Conservation (phyloP, 2,113 vertebrate genomes). For the Colinus virginianus region DNA sequence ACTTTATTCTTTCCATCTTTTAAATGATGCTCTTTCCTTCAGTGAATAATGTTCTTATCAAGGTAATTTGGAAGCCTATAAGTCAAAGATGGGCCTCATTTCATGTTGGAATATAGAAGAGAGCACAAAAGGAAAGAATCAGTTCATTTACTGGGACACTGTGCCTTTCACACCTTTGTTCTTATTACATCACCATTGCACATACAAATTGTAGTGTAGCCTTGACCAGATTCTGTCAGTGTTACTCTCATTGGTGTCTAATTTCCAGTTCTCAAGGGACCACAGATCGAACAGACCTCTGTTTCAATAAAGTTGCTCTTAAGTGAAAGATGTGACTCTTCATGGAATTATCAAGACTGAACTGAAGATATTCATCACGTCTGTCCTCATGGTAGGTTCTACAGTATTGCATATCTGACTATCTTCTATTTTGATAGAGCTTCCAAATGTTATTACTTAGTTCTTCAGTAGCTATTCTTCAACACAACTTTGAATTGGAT, state of each 20-base stretch:
- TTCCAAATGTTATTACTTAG: neutral
- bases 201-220: neutral
- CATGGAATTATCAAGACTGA: neutral
- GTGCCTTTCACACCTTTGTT: neutral
- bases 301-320: neutral
- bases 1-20: neutral
- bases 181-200: neutral
- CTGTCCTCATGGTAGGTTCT: neutral
- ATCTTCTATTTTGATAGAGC: neutral
- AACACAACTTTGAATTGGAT: neutral
- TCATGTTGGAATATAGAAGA: neutral
- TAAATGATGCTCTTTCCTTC: neutral
- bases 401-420: neutral
- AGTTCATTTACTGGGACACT: neutral
- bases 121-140: neutral
- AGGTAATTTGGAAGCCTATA: neutral
- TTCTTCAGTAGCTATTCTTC: neutral
- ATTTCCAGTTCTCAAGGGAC: neutral
- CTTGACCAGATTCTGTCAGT: neutral
- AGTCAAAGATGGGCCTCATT: neutral
- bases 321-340: neutral
- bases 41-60: neutral
- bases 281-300: neutral
- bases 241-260: accelerated
- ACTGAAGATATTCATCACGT: accelerated